Percentiles rank a stretch among this genome's conserved stretches.
phyloP scores from a whole-genome alignment of 2,113 vertebrate genomes.

The Capreolus pygargus region DNA sequence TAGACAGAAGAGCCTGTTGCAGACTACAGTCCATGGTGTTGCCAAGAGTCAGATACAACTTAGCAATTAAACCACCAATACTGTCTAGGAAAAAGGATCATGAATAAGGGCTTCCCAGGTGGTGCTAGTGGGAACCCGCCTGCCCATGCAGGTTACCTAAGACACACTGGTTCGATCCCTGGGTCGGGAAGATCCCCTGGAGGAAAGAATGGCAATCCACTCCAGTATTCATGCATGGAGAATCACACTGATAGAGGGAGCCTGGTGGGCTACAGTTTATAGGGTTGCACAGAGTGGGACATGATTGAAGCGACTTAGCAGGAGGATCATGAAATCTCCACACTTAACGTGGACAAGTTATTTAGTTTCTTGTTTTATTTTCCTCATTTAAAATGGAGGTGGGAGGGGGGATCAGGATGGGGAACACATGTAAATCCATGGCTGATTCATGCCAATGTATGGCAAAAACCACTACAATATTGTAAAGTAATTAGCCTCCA shows the following conservation, averaged over 20 bases:
- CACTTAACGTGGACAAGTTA: neutral
- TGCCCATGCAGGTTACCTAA: neutral
- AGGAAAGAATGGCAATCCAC: neutral
- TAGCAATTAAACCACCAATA: neutral
- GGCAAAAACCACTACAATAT: no score
- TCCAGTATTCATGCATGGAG: neutral
- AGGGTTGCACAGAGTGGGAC: neutral
- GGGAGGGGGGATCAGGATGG: no score
- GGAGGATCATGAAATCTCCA: neutral
- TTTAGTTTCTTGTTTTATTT: neutral
- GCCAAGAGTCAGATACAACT: neutral
- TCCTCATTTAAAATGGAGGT: neutral
- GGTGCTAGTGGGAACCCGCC: neutral
- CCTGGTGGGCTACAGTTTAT: neutral
- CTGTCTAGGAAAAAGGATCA: neutral
- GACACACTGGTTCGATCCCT: fast-evolving
- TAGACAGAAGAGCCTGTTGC: neutral
- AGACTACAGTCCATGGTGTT: neutral
- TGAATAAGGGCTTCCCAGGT: neutral
- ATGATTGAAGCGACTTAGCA: fast-evolving
- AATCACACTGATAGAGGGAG: neutral
- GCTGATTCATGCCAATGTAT: no score
- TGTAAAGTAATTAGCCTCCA: no score
- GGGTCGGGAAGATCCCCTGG: neutral
- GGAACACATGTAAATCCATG: no score